phyloP scores from a whole-genome alignment of 2,113 vertebrate species.

The Xenopus tropicalis region DNA sequence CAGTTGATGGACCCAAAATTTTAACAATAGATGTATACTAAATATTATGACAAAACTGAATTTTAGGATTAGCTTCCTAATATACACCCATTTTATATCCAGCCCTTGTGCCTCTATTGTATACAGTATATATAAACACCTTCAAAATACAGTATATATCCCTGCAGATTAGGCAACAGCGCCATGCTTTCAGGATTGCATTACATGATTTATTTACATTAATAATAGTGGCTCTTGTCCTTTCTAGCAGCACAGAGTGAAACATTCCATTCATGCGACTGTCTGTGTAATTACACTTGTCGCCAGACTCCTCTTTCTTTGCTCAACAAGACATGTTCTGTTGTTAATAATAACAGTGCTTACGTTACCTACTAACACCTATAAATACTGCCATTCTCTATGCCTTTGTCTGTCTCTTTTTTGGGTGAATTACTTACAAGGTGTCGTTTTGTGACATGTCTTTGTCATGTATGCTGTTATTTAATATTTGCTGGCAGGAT shows the following conservation, averaged over 20 bases:
- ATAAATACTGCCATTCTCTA: constrained; percentile 10
- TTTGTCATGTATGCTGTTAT: constrained; percentile 21
- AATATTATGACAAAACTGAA: too few relatives aligned
- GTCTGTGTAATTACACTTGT: constrained; percentile 18
- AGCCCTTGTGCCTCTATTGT: too few relatives aligned
- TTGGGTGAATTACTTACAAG: constrained; percentile 13
- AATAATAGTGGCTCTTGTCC: neutral
- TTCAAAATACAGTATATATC: too few relatives aligned
- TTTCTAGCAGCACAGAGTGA: neutral
- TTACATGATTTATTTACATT: constrained; percentile 11
- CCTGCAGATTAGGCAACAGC: neutral
- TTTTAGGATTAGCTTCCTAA: too few relatives aligned
- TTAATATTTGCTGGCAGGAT: too few relatives aligned
- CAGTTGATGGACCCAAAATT: too few relatives aligned
- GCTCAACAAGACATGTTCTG: constrained; percentile 8
- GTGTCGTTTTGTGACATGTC: constrained; percentile 24
- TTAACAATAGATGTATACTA: too few relatives aligned
- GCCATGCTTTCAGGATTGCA: constrained; percentile 2
- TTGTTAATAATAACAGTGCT: constrained; percentile 29
- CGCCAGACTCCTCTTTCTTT: constrained; percentile 6
- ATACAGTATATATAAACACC: too few relatives aligned
- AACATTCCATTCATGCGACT: constrained; percentile 20
- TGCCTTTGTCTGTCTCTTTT: constrained; percentile 8
- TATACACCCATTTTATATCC: too few relatives aligned
- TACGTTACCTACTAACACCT: constrained; percentile 12